phyloP scores from a whole-genome alignment of 2,797 vertebrate species.

The Sebastes goodei region DNA sequence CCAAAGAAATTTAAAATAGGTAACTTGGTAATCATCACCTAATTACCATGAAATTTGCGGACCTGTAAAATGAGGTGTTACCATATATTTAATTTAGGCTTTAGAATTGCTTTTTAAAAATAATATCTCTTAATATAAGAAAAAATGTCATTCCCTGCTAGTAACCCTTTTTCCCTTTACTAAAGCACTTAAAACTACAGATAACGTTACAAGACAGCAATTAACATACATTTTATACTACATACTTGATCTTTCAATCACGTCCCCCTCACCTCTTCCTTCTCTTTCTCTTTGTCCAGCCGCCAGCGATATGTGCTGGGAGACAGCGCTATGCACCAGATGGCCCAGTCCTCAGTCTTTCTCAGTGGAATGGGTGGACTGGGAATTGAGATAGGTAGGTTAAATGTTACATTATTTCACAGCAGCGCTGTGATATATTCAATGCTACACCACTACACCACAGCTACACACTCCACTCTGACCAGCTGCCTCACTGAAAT shows the following conservation, averaged over 20 bases:
- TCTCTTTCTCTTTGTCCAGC: conserved; percentile 73
- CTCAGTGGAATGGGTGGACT: conserved; percentile 94
- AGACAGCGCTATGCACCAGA: conserved; percentile 98
- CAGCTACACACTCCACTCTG: no score
- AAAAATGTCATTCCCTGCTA: no score
- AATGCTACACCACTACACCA: background rate
- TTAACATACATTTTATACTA: background rate
- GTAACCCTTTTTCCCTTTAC: background rate
- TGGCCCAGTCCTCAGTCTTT: conserved; percentile 96
- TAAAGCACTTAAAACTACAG: background rate
- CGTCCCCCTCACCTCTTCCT: conserved; percentile 20
- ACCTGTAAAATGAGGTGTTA: no score
- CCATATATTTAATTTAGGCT: no score
- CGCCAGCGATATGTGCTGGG: conserved; percentile 98
- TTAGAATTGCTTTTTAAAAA: no score
- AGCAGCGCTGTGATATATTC: background rate
- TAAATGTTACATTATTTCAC: background rate
- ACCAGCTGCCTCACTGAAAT: no score
- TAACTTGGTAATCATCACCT: no score
- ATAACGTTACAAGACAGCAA: background rate
- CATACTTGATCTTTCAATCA: background rate
- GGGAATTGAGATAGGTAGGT: conserved; percentile 95
- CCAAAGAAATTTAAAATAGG: no score
- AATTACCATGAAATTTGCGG: no score
- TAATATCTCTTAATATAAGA: no score